A percentile compares a stretch with the other conserved stretches of the same genome.
Evolutionary conservation across 2,113 vertebrate species (phyloP).

Genomic region (Scortum barcoo): DNA sequence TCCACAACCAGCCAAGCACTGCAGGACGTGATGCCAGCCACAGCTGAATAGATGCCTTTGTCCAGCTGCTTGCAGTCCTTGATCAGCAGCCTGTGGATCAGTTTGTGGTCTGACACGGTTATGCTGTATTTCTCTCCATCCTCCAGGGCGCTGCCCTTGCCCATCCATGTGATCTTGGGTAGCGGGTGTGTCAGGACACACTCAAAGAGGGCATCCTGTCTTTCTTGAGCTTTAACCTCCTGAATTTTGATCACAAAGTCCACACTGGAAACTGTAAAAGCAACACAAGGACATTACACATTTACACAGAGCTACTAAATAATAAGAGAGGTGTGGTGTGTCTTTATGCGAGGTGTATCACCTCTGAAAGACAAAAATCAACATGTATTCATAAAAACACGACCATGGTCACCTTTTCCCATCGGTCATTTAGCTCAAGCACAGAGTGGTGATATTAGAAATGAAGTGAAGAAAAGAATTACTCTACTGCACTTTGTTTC

Average conservation of each 20-base stretch:
- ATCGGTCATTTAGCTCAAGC: neutral
- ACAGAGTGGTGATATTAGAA: neutral
- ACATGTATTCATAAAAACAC: neutral
- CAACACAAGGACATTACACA: neutral
- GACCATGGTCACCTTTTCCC: neutral
- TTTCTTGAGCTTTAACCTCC: slow-evolving; percentile 81
- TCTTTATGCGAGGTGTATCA: neutral
- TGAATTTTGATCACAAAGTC: slow-evolving; percentile 82
- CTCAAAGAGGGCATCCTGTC: slow-evolving; percentile 82
- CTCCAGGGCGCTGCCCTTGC: slow-evolving; percentile 78
- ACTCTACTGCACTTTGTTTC: no score
- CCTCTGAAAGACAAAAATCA: no score
- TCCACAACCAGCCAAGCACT: slow-evolving; percentile 90
- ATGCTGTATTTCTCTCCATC: slow-evolving; percentile 82
- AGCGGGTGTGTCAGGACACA: slow-evolving; percentile 85
- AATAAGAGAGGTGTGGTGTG: neutral
- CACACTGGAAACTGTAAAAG: slow-evolving; percentile 81
- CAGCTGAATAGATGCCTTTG: slow-evolving; percentile 87
- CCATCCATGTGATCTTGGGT: slow-evolving; percentile 82
- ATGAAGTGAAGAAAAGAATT: neutral
- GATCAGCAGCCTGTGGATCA: slow-evolving; percentile 87
- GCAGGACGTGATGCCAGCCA: slow-evolving; percentile 81
- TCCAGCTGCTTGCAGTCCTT: slow-evolving; percentile 80
- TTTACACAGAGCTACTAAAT: neutral
- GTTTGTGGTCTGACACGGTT: slow-evolving; percentile 82